Base-by-base conservation (phyloP, 2,888 invertebrate genomes). In the Metallyticus violacea region DNA sequence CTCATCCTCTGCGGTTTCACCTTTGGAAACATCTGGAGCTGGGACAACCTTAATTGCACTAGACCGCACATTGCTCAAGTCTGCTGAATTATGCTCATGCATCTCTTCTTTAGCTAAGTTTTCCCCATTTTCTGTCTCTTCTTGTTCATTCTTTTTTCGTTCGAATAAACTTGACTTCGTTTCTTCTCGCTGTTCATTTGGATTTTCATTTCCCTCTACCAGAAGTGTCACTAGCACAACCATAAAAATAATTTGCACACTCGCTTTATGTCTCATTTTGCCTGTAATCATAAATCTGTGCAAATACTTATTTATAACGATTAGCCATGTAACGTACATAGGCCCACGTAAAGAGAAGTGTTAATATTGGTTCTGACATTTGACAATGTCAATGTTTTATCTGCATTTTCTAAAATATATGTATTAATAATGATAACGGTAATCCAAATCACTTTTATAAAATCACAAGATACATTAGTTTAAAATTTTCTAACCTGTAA, bases 21-120 rank as follows among this genome's bases (percentile, higher is more conserved):
- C 86, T 76, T 86, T 92, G 1, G 90, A 90, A 82, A 92, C 89
- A 90, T 92, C 92, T 22, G 92, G 92, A 25, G 92, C 90, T 62
- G 91, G 90, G 25, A 89, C 86, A 76, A 89, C 88, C 87, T 87
- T 88, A 9, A 89, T 86, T 25, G 88, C 81, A 27, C 80, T 85
- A 15, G 85, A 40, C 7, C 26, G 85, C 28, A 79, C 26, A 40
- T 77, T 79, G 22, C 15, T 29, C 81, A 15, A 4, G 26, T 27
- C 26, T 26, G 76, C 28, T 2, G 62, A 62, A 26, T 76, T 26
- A 15, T 77, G 76, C 7, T 62, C 83, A 15, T 28, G 15, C 15
- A 26, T 26, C 26, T 15, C 22, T 25, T 62, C 77, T 9, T 62
- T 77, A 6, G 76, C 76, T 6, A 25, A n/a, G 26, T 83, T n/a